These are phyloP conservation scores for Parotocinclus haroldoi DNA, from an alignment of 2,797 vertebrate genomes.

Conservation along the genomic window DNA sequence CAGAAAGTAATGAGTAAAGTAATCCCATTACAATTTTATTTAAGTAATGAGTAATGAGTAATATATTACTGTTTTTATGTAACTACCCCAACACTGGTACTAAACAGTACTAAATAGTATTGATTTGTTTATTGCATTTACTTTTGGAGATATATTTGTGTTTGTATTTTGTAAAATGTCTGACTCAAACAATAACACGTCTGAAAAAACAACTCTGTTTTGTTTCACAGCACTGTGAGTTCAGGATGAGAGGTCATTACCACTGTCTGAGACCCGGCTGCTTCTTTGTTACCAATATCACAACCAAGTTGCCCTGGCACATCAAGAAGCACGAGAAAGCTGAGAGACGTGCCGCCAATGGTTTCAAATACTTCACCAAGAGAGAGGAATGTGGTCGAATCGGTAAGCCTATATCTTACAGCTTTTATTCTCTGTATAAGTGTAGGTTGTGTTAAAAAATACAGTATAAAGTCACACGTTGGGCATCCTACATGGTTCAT, in stretches of 20 bases:
- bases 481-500: slow-evolving; percentile 19
- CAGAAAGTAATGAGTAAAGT: too few relatives aligned
- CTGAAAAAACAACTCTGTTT: slow-evolving; percentile 25
- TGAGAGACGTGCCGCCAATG: slow-evolving; percentile 92
- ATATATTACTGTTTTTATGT: too few relatives aligned
- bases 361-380: slow-evolving; percentile 99
- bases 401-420: slow-evolving; percentile 68
- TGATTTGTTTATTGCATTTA: too few relatives aligned
- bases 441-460: neutral
- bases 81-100: too few relatives aligned
- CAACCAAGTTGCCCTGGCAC: slow-evolving; percentile 98
- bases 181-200: too few relatives aligned
- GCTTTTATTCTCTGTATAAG: too few relatives aligned
- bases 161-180: too few relatives aligned
- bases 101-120: too few relatives aligned
- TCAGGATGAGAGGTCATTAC: slow-evolving; percentile 97
- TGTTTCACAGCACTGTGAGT: slow-evolving; percentile 88
- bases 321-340: slow-evolving; percentile 98
- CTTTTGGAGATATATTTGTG: too few relatives aligned
- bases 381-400: slow-evolving; percentile 93
- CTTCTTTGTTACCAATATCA: slow-evolving; percentile 98
- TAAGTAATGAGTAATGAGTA: too few relatives aligned
- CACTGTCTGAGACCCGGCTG: slow-evolving; percentile 94
- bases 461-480: neutral
- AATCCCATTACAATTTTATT: too few relatives aligned